Percentiles rank a stretch among this genome's conserved stretches.
Evolutionary conservation across 2,113 vertebrate species (phyloP).

Genomic region (Nipponia nippon): DNA sequence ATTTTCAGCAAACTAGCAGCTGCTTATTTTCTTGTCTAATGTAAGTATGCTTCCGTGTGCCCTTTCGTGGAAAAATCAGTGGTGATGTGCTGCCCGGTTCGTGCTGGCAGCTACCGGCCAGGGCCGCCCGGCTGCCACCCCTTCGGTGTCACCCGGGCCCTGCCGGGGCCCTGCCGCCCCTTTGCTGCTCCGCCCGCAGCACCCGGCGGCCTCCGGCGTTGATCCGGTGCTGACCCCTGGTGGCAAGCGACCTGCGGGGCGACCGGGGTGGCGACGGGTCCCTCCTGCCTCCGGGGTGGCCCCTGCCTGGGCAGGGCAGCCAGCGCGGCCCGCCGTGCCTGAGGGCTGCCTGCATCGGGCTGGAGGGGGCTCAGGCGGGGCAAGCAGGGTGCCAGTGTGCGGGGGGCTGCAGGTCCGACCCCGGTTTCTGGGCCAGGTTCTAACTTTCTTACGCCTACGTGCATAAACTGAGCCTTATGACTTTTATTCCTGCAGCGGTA

Average conservation of each 20-base stretch:
- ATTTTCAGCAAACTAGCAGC: background rate
- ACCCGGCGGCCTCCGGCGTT: background rate
- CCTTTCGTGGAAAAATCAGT: background rate
- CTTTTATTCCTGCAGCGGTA: background rate
- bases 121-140: background rate
- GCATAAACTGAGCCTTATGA: background rate
- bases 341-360: background rate
- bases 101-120: background rate
- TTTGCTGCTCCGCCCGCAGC: background rate
- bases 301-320: background rate
- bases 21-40: background rate
- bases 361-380: background rate
- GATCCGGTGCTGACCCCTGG: slow-evolving; percentile 21
- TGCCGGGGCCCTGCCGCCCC: background rate
- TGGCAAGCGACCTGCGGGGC: background rate
- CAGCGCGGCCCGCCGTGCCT: background rate
- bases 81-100: background rate
- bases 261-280: background rate
- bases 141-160: too few species aligned
- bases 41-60: background rate
- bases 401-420: background rate
- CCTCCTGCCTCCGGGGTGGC: background rate
- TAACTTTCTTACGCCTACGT: background rate
- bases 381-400: background rate
- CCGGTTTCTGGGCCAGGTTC: background rate